phyloP scores from a whole-genome alignment of 1,140 invertebrate genomes.

The Eupristina koningsbergeri region DNA sequence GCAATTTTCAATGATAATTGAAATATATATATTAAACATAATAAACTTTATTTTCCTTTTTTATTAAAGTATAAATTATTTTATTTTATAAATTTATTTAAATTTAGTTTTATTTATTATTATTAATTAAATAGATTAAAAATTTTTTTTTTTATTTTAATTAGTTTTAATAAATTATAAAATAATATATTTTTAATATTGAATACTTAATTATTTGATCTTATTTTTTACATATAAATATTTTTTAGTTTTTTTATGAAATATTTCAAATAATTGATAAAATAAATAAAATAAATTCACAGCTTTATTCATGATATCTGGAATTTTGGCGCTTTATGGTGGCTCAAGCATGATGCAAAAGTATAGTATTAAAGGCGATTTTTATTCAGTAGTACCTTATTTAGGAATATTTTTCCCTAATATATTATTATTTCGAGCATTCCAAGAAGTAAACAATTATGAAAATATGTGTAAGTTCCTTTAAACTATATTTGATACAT shows the following conservation, averaged over 20 bases:
- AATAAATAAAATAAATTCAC: constrained; percentile 42
- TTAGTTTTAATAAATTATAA: not conserved
- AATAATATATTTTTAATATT: no score
- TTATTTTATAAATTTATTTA: no score
- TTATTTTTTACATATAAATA: no score
- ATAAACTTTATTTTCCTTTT: not conserved
- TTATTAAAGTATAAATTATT: not conserved
- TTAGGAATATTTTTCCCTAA: constrained; percentile 61
- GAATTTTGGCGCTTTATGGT: constrained; percentile 56
- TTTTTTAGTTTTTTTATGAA: no score
- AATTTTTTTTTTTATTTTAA: no score
- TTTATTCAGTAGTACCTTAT: constrained; percentile 54
- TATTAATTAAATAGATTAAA: no score
- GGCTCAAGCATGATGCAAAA: constrained; percentile 57
- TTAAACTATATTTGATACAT: not conserved
- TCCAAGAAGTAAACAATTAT: constrained; percentile 60
- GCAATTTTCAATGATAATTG: constrained; percentile 2
- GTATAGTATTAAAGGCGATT: constrained; percentile 55
- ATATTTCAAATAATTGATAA: not conserved
- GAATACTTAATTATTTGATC: no score
- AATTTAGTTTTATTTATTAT: no score
- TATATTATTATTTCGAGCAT: constrained; percentile 56
- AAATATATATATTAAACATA: not conserved
- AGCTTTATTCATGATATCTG: constrained; percentile 57
- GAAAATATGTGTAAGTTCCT: constrained; percentile 57